phyloP scores from a whole-genome alignment of 1,140 invertebrate species.

The Zaprionus taronus region DNA sequence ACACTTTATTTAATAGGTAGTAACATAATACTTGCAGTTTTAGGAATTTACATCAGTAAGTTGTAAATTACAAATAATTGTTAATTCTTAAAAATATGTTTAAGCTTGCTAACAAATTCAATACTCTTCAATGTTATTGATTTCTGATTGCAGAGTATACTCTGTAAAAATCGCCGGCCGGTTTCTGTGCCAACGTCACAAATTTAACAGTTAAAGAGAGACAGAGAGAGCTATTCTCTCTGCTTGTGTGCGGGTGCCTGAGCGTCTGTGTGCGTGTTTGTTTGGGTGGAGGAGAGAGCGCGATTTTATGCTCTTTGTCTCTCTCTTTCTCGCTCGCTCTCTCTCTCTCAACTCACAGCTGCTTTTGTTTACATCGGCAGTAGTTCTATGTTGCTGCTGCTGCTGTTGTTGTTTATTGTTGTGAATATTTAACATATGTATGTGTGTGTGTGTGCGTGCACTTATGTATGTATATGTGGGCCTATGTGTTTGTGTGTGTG shows the following conservation, averaged over 20 bases:
- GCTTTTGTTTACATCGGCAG: slow-evolving; percentile 73
- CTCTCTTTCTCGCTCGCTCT: slow-evolving; percentile 14
- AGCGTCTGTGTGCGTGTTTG: slow-evolving; percentile 9
- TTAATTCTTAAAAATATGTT: neutral
- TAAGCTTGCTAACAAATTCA: neutral
- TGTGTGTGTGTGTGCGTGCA: slow-evolving; percentile 3
- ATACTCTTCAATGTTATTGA: slow-evolving; percentile 11
- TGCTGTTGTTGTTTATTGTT: slow-evolving; percentile 40
- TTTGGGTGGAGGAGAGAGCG: neutral
- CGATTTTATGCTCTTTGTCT: slow-evolving; percentile 33
- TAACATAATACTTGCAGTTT: too few relatives aligned
- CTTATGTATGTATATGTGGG: neutral
- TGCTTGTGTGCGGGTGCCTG: neutral
- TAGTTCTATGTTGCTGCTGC: slow-evolving; percentile 45
- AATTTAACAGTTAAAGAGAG: slow-evolving; percentile 75
- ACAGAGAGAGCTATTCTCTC: slow-evolving; percentile 13
- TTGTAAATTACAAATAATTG: neutral
- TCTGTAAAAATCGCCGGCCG: slow-evolving; percentile 63
- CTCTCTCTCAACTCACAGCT: slow-evolving; percentile 58
- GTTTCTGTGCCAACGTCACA: slow-evolving; percentile 70
- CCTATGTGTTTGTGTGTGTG: neutral
- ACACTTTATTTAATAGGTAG: too few relatives aligned
- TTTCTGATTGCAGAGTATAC: slow-evolving; percentile 19
- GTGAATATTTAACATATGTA: slow-evolving; percentile 26
- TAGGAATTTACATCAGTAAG: too few relatives aligned